Evolutionary conservation across 2,888 invertebrate species (phyloP).

Genomic region (Folsomia manolachei): DNA sequence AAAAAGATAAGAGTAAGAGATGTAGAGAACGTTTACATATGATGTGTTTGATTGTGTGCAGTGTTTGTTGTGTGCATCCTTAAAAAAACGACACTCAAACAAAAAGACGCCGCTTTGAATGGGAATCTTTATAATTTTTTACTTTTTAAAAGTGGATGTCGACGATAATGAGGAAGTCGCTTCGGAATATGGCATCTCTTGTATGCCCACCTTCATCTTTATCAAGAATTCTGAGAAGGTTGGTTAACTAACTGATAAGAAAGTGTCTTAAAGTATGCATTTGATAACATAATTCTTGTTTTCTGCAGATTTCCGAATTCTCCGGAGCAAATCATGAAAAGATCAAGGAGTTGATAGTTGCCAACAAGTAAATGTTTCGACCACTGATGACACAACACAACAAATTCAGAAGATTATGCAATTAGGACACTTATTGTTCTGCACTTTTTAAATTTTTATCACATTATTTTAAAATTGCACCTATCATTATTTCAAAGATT

Average conservation of each 20-base stretch:
- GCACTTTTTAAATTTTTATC: no score
- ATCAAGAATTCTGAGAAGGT: slow-evolving; percentile 65
- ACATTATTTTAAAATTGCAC: no score
- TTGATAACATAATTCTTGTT: background rate
- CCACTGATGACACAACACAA: no score
- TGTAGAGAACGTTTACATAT: no score
- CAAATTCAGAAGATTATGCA: no score
- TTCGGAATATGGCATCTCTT: slow-evolving; percentile 75
- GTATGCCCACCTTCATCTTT: slow-evolving; percentile 98
- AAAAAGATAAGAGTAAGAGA: no score
- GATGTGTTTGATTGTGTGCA: no score
- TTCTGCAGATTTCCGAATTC: slow-evolving; percentile 63
- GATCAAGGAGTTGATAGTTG: slow-evolving; percentile 57
- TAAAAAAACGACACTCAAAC: no score
- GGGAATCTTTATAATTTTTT: no score
- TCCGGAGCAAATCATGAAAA: slow-evolving; percentile 75
- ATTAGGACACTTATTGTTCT: no score
- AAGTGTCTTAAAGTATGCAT: background rate
- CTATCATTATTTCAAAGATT: no score
- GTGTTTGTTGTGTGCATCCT: no score
- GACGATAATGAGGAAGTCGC: slow-evolving; percentile 89
- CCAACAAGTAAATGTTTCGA: slow-evolving; percentile 46
- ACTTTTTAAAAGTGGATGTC: slow-evolving; percentile 93
- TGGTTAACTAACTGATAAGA: background rate
- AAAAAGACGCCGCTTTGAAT: background rate